Conservation (phyloP, 2,888 invertebrate genomes). For the Aphidius colemani region DNA sequence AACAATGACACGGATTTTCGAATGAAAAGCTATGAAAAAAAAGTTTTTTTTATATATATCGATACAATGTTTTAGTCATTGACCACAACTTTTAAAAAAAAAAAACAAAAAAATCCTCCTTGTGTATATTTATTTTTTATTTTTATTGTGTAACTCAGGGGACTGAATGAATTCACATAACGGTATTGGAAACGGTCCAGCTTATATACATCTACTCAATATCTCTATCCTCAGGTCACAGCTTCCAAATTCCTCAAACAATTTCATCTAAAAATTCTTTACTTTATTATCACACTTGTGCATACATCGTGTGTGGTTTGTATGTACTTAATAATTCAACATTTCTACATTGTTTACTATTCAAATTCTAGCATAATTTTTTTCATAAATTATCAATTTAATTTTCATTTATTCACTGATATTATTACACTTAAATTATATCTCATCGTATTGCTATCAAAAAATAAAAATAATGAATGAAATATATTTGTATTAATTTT, state of each 20-base stretch:
- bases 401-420: too few species aligned
- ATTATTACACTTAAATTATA: too few species aligned
- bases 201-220: constrained; percentile 30
- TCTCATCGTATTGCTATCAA: too few species aligned
- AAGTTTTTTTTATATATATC: background rate
- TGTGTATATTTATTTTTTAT: background rate
- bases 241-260: constrained; percentile 37
- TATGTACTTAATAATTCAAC: too few species aligned
- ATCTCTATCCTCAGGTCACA: constrained; percentile 28
- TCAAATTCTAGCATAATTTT: too few species aligned
- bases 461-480: too few species aligned
- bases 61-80: background rate
- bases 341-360: too few species aligned
- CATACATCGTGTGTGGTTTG: too few species aligned
- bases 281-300: constrained; percentile 9
- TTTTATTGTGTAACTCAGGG: constrained; percentile 7
- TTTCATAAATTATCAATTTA: too few species aligned
- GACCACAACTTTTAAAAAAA: background rate
- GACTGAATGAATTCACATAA: constrained; percentile 41
- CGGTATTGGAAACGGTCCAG: constrained; percentile 44
- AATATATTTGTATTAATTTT: too few species aligned
- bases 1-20: too few species aligned
- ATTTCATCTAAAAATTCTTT: constrained; percentile 10
- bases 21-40: background rate
- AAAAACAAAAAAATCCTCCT: background rate